Conservation (phyloP, 2,888 invertebrate genomes). For the Ditylenchus weischeri region DNA sequence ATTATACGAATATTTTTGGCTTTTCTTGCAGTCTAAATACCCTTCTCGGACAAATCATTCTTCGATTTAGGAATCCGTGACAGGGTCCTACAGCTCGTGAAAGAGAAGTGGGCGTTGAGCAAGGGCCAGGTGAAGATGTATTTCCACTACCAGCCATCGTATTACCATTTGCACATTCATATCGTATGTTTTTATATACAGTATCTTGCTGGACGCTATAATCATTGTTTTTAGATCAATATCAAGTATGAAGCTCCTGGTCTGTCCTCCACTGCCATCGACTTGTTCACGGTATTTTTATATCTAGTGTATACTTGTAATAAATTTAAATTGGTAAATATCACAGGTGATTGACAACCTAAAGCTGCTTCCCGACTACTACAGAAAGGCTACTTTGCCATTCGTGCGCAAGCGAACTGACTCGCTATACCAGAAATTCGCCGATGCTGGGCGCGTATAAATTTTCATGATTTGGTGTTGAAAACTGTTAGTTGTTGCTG, state of each 20-base stretch:
- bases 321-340: slow-evolving; percentile 65
- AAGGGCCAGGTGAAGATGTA: slow-evolving; percentile 64
- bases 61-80: slow-evolving; percentile 68
- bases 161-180: slow-evolving; percentile 41
- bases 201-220: background rate
- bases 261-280: slow-evolving; percentile 39
- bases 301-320: slow-evolving; percentile 61
- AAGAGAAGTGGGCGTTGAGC: slow-evolving; percentile 73
- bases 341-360: slow-evolving; percentile 82
- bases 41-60: background rate
- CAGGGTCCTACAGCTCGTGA: slow-evolving; percentile 74
- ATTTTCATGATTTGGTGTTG: background rate
- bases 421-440: slow-evolving; percentile 28
- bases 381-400: slow-evolving; percentile 76
- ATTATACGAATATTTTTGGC: background rate
- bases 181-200: slow-evolving; percentile 8
- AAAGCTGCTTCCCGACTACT: slow-evolving; percentile 77
- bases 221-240: slow-evolving; percentile 19
- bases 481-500: slow-evolving; percentile 3
- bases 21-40: background rate
- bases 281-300: slow-evolving; percentile 77
- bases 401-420: slow-evolving; percentile 62
- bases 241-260: slow-evolving; percentile 38
- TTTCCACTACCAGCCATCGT: slow-evolving; percentile 40
- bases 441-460: slow-evolving; percentile 33